Conservation (phyloP, 2,888 invertebrate species). For the Barypeithes pellucidus region DNA sequence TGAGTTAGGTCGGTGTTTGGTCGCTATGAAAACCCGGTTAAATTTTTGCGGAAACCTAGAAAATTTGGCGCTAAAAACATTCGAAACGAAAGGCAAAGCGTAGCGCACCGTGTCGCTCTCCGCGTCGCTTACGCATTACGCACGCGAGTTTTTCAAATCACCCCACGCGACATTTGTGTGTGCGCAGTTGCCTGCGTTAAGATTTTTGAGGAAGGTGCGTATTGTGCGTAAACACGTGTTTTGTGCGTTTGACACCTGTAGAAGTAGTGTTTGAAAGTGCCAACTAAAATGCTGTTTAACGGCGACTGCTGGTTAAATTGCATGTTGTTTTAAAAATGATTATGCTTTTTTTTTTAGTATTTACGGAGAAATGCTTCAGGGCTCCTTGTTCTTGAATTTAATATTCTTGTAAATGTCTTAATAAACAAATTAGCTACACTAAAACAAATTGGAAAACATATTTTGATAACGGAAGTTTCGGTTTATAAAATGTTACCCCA, state of each 20-base stretch:
- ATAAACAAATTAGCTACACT: no score
- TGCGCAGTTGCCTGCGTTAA: conserved; percentile 59
- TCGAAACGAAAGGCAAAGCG: conserved; percentile 25
- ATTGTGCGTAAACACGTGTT: conserved; percentile 44
- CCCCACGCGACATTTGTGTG: conserved; percentile 52
- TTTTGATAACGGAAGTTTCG: no score
- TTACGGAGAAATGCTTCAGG: no score
- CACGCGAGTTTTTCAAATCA: conserved; percentile 18
- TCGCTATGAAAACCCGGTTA: conserved; percentile 60
- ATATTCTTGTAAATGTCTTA: no score
- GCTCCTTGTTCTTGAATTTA: no score
- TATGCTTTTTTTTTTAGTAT: no score
- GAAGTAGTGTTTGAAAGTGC: conserved; percentile 12
- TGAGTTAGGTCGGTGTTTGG: conserved; percentile 71
- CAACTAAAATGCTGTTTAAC: background rate
- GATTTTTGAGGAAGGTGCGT: conserved; percentile 52
- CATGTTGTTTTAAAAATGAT: no score
- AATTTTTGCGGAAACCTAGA: conserved; percentile 23
- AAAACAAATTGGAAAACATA: no score
- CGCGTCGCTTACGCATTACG: conserved; percentile 53
- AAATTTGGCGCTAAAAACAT: conserved; percentile 28
- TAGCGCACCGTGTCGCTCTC: conserved; percentile 61
- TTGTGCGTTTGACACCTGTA: conserved; percentile 15
- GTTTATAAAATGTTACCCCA: no score
- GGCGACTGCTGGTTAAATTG: background rate